Percentiles rank a stretch among this genome's conserved stretches.
phyloP scores from a whole-genome alignment of 2,113 vertebrate species.

The Gambusia affinis region DNA sequence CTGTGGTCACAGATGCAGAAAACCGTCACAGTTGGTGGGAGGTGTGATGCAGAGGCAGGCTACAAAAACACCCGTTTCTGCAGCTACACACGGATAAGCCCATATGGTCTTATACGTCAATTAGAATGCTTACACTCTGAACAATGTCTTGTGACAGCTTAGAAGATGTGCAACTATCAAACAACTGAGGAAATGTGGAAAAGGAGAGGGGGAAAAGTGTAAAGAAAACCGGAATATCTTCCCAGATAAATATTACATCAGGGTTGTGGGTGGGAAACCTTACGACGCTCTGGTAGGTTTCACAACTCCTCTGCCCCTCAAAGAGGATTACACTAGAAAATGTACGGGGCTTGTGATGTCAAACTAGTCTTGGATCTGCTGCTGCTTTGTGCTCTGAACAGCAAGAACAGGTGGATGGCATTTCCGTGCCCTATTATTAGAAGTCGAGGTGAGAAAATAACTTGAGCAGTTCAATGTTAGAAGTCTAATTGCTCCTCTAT shows the following conservation, averaged over 20 bases:
- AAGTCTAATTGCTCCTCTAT: constrained; percentile 59
- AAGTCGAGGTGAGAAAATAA: constrained; percentile 50
- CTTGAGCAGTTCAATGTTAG: constrained; percentile 59
- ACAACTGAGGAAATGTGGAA: background rate
- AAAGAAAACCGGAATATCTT: constrained; percentile 39
- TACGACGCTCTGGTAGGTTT: constrained; percentile 36
- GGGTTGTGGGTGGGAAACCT: constrained; percentile 35
- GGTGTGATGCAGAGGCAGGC: constrained; percentile 14
- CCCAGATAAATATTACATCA: constrained; percentile 53
- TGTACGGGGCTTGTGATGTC: constrained; percentile 14
- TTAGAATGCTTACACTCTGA: constrained; percentile 13
- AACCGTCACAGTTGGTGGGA: constrained; percentile 2
- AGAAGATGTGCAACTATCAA: constrained; percentile 14
- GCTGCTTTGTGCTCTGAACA: constrained; percentile 3
- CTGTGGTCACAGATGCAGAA: constrained; percentile 27
- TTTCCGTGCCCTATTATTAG: constrained; percentile 40
- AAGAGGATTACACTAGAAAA: constrained; percentile 18
- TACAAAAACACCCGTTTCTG: constrained; percentile 30
- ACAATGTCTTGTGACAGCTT: constrained; percentile 32
- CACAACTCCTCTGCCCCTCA: constrained; percentile 10
- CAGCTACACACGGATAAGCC: constrained; percentile 23
- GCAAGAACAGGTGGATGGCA: constrained; percentile 12
- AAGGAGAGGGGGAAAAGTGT: constrained; percentile 8
- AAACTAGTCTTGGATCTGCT: constrained; percentile 10
- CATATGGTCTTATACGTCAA: constrained; percentile 3